Evolutionary conservation across 2,888 invertebrate genomes (phyloP).

Genomic region (Drosophila recens): DNA sequence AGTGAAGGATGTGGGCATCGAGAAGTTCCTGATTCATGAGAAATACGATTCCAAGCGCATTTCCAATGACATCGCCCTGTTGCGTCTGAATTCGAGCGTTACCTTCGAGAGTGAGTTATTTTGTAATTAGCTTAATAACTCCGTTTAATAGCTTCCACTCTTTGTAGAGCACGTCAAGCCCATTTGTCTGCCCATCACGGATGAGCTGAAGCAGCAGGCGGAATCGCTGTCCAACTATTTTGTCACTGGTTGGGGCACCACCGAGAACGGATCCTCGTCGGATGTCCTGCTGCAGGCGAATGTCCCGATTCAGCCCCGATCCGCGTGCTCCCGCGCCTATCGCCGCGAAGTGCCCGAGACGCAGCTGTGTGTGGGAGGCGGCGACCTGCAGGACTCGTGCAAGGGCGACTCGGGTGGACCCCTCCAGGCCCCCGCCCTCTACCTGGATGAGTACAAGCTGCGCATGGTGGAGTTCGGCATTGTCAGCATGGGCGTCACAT

Average conservation of each 20-base stretch:
- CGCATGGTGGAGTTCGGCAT: slow-evolving; percentile 86
- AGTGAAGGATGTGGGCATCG: slow-evolving; percentile 70
- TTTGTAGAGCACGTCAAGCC: slow-evolving; percentile 70
- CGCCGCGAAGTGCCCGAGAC: slow-evolving; percentile 42
- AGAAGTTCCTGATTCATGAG: slow-evolving; percentile 67
- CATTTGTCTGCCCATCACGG: slow-evolving; percentile 74
- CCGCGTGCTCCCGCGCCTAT: slow-evolving; percentile 56
- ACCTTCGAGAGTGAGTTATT: slow-evolving; percentile 63
- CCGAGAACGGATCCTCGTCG: slow-evolving; percentile 73
- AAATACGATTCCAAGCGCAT: slow-evolving; percentile 52
- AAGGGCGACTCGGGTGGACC: slow-evolving; percentile 83
- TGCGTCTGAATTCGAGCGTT: slow-evolving; percentile 66
- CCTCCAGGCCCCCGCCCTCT: slow-evolving; percentile 64
- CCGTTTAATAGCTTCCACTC: neutral
- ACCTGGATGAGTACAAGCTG: slow-evolving; percentile 53
- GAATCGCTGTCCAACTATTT: slow-evolving; percentile 58
- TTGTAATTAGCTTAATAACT: accelerated
- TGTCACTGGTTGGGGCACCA: slow-evolving; percentile 78
- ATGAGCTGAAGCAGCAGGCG: slow-evolving; percentile 57
- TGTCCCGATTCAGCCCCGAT: slow-evolving; percentile 61
- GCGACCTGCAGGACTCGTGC: slow-evolving; percentile 74
- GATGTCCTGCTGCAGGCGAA: slow-evolving; percentile 74
- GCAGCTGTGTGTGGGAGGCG: slow-evolving; percentile 86
- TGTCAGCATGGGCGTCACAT: slow-evolving; percentile 88
- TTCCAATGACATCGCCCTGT: slow-evolving; percentile 73